A percentile compares a stretch with the other conserved stretches of the same genome.
These are phyloP conservation scores for Melanotus villosus DNA, from an alignment of 2,888 invertebrate genomes.

Conservation along the genomic window DNA sequence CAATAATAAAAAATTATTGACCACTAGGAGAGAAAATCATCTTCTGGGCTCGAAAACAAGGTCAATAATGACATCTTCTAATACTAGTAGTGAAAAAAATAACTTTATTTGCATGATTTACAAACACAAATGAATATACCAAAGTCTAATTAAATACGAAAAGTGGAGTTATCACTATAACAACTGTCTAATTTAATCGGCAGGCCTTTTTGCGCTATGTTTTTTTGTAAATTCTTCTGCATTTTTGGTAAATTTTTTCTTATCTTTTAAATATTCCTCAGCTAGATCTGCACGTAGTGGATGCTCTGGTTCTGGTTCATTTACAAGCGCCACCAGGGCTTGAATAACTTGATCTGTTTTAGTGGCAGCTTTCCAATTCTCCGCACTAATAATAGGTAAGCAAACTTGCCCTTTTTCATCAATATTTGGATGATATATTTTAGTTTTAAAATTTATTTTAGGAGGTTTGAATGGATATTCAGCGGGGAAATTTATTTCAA, in stretches of 20 bases:
- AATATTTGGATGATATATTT: constrained; percentile 99
- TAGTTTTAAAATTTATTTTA: constrained; percentile 98
- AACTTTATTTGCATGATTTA: constrained; percentile 8
- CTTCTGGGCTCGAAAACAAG: no score
- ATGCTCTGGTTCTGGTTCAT: constrained; percentile 99
- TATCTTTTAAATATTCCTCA: constrained; percentile 96
- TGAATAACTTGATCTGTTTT: constrained; percentile 99
- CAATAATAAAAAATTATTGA: no score
- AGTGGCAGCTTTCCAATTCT: constrained; percentile 99
- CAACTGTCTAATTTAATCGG: constrained; percentile 72
- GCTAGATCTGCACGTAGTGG: constrained; percentile 97
- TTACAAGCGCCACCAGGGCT: constrained; percentile 94
- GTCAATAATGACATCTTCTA: no score
- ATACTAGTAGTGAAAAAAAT: constrained; percentile 15
- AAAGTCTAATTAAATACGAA: constrained; percentile 15
- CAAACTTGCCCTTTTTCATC: constrained; percentile 99
- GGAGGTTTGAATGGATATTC: constrained; percentile 99
- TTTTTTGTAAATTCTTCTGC: constrained; percentile 99
- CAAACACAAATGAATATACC: constrained; percentile 5
- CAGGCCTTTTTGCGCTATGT: constrained; percentile 96
- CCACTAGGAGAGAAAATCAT: no score
- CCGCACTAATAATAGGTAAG: constrained; percentile 96
- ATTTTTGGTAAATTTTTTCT: constrained; percentile 97
- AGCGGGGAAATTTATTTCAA: constrained; percentile 98
- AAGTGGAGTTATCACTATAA: constrained; percentile 38